Base-by-base conservation (phyloP, 2,797 vertebrate species). In the Hydrolagus colliei region DNA sequence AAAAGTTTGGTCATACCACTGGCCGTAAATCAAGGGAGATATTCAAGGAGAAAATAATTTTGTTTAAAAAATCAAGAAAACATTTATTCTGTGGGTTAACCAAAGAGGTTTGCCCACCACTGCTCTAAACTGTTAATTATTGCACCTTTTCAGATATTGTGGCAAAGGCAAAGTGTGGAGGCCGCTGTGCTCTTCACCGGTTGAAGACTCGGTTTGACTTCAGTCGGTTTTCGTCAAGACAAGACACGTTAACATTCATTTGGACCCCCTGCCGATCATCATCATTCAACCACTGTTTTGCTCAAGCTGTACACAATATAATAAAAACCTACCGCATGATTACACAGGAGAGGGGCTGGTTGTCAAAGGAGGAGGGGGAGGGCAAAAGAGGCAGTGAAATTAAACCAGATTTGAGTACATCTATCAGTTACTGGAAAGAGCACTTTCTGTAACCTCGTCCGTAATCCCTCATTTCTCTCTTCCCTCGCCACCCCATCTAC, bases 211-310 rank as follows among this genome's bases (percentile, higher is more conserved):
- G 32, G 32, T 0, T 1, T 1, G 18, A 62, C 75, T 22, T 27
- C 59, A 63, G 1, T 61, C 76, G n/a, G 76, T 27, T 11, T 52
- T 78, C 78, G 78, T 80, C 78, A 27, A 52, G 78, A 67, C 59
- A 78, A 13, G 16, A 2, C 18, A 67, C 35, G 2, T 32, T 27
- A 89, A 89, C 88, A 89, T 89, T 89, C 87, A 85, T 71, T 90
- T 89, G 79, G 86, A 87, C 89, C 91, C 88, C 85, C 89, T 90
- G 90, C 52, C 89, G 90, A 88, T 91, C 90, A 88, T 89, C 90
- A 89, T 92, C 89, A 91, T 89, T 91, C 90, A 89, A 92, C 91
- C 90, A 88, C 91, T 92, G 91, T 92, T 90, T 88, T n/a, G 86
- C 41, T 52, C 20, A 67, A 71, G 68, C 27, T 32, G 65, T 32